Evolutionary conservation across 2,888 invertebrate genomes (phyloP).

Genomic region (Idaea dimidiata): DNA sequence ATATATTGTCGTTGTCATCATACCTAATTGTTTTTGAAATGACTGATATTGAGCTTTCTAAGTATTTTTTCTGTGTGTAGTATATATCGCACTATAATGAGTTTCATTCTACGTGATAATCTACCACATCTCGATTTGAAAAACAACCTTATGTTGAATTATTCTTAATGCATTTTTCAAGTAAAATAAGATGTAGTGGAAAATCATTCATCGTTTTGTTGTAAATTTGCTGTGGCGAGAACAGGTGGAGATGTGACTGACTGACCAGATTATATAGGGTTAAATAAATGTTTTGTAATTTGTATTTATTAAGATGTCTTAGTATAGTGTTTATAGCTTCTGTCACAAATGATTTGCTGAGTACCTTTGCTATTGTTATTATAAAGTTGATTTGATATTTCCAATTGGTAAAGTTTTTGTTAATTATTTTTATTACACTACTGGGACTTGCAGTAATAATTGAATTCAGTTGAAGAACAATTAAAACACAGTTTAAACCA

Average conservation of each 20-base stretch:
- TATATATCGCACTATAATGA: conserved; percentile 10
- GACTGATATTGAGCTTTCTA: conserved; percentile 13
- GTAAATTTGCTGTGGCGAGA: conserved; percentile 59
- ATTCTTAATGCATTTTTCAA: neutral
- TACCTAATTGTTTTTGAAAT: conserved; percentile 12
- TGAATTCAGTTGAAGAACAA: too few relatives aligned
- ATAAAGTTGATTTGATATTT: conserved; percentile 24
- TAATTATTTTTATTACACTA: conserved; percentile 11
- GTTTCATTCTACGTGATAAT: conserved; percentile 13
- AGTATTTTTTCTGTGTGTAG: conserved; percentile 26
- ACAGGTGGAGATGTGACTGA: conserved; percentile 61
- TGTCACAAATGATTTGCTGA: conserved; percentile 52
- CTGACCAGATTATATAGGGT: conserved; percentile 67
- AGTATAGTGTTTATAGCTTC: conserved; percentile 57
- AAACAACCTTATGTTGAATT: neutral
- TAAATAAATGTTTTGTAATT: conserved; percentile 65
- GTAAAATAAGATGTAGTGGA: neutral
- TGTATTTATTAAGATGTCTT: conserved; percentile 52
- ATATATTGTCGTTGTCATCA: conserved; percentile 13
- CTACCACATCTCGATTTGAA: neutral
- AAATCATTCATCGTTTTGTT: conserved; percentile 4
- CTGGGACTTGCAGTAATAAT: neutral
- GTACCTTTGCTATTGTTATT: conserved; percentile 35
- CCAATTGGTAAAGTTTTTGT: conserved; percentile 13
- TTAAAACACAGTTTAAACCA: too few relatives aligned